Conservation (phyloP, 2,113 vertebrate species). For the Turnix velox region DNA sequence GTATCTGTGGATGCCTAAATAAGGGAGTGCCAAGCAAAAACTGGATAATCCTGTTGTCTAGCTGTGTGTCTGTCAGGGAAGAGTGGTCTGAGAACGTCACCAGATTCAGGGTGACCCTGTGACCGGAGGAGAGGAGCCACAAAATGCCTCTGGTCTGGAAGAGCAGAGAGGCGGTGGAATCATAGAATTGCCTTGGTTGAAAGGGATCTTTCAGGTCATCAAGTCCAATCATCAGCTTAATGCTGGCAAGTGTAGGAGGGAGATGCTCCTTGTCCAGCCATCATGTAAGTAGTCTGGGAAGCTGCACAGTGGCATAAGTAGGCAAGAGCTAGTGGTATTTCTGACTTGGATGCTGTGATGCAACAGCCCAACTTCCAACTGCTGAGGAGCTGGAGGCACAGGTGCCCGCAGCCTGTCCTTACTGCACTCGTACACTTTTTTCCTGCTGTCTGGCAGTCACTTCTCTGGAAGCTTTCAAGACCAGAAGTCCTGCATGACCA, state of each 20-base stretch:
- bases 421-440: background rate
- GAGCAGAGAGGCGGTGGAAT: background rate
- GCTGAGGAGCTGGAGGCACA: background rate
- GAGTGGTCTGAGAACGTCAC: background rate
- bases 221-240: too few relatives aligned
- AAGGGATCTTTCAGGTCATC: too few relatives aligned
- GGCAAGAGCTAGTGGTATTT: background rate
- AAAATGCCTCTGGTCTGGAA: background rate
- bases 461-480: background rate
- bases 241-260: background rate
- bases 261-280: background rate
- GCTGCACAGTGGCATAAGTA: fast-evolving
- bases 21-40: background rate
- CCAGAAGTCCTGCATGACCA: too few relatives aligned
- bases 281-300: background rate
- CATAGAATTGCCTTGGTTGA: too few relatives aligned
- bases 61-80: background rate
- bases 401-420: background rate
- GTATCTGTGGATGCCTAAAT: background rate
- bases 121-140: background rate
- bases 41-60: background rate
- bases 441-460: background rate
- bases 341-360: background rate
- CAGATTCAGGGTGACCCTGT: background rate
- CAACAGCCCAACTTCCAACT: background rate